Percentiles rank a stretch among this genome's conserved stretches.
Evolutionary conservation across 2,888 invertebrate genomes (phyloP).

Genomic region (Coelopa pilipes): DNA sequence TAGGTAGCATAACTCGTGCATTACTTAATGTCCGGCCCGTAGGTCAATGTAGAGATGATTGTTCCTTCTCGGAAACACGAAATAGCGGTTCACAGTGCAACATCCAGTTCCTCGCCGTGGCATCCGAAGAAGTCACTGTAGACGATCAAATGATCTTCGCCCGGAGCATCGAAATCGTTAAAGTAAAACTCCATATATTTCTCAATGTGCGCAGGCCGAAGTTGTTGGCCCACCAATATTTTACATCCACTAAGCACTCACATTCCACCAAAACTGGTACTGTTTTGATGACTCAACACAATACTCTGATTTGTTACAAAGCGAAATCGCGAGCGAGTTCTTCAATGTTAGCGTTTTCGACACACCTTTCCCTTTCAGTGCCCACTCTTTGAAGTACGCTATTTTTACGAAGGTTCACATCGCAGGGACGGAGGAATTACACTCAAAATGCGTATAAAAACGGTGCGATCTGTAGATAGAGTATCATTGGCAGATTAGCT

Average conservation of each 20-base stretch:
- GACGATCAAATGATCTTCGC: too few relatives aligned
- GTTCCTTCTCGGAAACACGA: too few relatives aligned
- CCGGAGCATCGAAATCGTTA: too few relatives aligned
- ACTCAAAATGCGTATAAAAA: slow-evolving; percentile 13
- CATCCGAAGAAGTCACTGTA: too few relatives aligned
- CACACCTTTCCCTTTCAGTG: slow-evolving; percentile 33
- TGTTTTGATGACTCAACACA: background rate
- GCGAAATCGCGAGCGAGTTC: background rate
- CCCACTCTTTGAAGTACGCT: background rate
- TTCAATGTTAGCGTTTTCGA: slow-evolving; percentile 31
- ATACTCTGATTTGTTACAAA: background rate
- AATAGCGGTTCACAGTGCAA: too few relatives aligned
- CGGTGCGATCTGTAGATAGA: background rate
- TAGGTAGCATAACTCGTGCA: too few relatives aligned
- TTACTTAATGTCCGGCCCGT: too few relatives aligned
- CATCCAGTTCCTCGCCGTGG: too few relatives aligned
- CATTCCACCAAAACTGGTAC: background rate
- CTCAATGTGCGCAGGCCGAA: too few relatives aligned
- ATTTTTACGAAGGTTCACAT: background rate
- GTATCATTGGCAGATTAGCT: slow-evolving; percentile 34
- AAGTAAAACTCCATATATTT: too few relatives aligned
- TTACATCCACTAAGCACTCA: background rate
- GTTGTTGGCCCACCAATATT: background rate
- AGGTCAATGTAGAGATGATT: too few relatives aligned
- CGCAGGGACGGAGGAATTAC: background rate